Conservation (phyloP, 2,113 vertebrate species). For the Taxidea taxus region DNA sequence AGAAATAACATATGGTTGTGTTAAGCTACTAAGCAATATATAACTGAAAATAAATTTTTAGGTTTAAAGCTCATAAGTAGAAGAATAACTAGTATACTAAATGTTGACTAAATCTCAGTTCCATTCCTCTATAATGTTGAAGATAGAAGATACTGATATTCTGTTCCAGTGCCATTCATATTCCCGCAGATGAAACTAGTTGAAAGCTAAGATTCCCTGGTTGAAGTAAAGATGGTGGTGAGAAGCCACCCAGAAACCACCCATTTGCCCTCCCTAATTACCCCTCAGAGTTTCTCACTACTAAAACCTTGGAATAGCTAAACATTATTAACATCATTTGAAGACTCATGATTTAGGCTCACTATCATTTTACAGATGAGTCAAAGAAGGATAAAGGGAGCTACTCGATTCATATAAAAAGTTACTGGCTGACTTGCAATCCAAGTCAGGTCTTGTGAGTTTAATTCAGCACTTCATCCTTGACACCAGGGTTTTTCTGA, state of each 20-base stretch:
- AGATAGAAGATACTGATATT: not conserved
- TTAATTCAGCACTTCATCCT: not conserved
- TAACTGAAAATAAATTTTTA: not conserved
- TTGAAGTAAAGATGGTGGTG: not conserved
- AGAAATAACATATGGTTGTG: not conserved
- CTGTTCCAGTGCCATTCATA: not conserved
- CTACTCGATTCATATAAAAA: not conserved
- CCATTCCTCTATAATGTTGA: not conserved
- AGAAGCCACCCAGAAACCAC: not conserved
- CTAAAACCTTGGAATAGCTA: not conserved
- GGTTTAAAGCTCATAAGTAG: not conserved
- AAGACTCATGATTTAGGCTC: not conserved
- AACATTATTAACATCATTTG: not conserved
- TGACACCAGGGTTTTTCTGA: not conserved
- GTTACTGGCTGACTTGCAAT: not conserved
- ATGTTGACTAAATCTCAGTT: not conserved
- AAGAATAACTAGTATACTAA: not conserved
- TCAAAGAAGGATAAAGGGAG: not conserved
- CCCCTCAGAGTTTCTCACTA: not conserved
- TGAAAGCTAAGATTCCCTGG: not conserved
- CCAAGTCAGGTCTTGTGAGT: not conserved
- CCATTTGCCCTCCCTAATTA: not conserved
- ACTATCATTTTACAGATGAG: not conserved
- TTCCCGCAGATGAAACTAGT: not conserved
- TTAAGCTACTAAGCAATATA: not conserved